These are phyloP conservation scores for Euzetes globulus DNA, from an alignment of 2,888 invertebrate species.

Conservation along the genomic window DNA sequence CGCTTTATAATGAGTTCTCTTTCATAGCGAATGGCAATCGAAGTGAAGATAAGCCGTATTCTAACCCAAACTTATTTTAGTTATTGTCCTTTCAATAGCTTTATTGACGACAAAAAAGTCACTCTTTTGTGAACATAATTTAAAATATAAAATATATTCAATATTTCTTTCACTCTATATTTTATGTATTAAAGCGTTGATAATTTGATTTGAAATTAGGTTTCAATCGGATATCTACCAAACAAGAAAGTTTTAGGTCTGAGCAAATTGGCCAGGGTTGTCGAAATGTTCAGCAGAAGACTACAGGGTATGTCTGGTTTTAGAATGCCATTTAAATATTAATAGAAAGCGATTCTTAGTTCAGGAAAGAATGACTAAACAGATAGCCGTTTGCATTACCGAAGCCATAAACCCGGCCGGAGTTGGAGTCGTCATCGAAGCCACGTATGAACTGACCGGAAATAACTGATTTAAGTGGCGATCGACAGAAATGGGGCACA, in stretches of 20 bases:
- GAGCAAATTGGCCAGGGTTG: constrained; percentile 94
- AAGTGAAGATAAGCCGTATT: constrained; percentile 1
- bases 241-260: constrained; percentile 94
- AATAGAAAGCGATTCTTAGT: constrained; percentile 52
- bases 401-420: constrained; percentile 95
- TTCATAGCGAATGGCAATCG: background rate
- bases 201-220: constrained; percentile 37
- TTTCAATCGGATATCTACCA: constrained; percentile 92
- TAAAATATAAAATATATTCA: no score
- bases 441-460: constrained; percentile 66
- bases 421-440: constrained; percentile 97
- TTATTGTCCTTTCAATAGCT: background rate
- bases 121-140: no score
- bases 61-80: background rate
- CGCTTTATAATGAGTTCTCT: background rate
- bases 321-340: background rate
- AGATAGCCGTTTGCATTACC: constrained; percentile 93
- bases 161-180: no score
- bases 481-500: no score
- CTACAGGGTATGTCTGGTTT: constrained; percentile 62
- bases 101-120: background rate
- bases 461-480: no score
- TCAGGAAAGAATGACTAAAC: constrained; percentile 94
- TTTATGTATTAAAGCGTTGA: no score
- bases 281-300: constrained; percentile 91